phyloP scores from a whole-genome alignment of 92 coral and sea anemone genomes.

The Palythoa grandis region DNA sequence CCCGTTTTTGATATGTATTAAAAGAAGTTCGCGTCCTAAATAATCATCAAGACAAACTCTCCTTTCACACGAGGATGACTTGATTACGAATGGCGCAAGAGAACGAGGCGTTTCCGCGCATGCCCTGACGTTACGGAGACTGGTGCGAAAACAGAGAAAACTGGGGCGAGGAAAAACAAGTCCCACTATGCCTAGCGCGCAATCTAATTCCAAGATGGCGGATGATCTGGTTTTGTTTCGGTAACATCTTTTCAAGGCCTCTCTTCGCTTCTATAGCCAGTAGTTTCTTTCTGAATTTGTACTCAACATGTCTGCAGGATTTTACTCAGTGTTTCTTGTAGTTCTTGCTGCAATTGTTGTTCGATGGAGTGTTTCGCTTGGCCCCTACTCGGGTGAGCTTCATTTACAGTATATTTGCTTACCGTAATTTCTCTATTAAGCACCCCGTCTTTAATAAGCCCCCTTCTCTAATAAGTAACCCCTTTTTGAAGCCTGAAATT shows the following conservation, averaged over 20 bases:
- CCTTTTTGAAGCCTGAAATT: no score
- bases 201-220: conserved; percentile 6
- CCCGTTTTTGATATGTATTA: conserved; percentile 33
- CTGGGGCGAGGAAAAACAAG: conserved; percentile 9
- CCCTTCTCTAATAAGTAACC: no score
- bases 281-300: not conserved
- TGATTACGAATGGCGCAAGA: conserved; percentile 60
- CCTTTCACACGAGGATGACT: conserved; percentile 96
- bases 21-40: conserved; percentile 62
- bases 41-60: conserved; percentile 79
- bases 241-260: not conserved
- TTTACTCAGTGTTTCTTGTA: conserved; percentile 74
- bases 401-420: no score
- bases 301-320: conserved; percentile 77
- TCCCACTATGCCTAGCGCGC: conserved; percentile 14
- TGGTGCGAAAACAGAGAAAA: conserved; percentile 1
- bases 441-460: no score
- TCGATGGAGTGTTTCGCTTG: conserved; percentile 93
- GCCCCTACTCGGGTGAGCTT: conserved; percentile 90
- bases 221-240: not conserved
- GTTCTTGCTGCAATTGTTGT: conserved; percentile 70
- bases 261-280: not conserved
- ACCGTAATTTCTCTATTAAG: no score
- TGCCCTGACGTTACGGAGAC: conserved; percentile 59
- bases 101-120: conserved; percentile 66